These are phyloP conservation scores for Melospiza georgiana DNA, from an alignment of 2,113 vertebrate species.

Conservation along the genomic window DNA sequence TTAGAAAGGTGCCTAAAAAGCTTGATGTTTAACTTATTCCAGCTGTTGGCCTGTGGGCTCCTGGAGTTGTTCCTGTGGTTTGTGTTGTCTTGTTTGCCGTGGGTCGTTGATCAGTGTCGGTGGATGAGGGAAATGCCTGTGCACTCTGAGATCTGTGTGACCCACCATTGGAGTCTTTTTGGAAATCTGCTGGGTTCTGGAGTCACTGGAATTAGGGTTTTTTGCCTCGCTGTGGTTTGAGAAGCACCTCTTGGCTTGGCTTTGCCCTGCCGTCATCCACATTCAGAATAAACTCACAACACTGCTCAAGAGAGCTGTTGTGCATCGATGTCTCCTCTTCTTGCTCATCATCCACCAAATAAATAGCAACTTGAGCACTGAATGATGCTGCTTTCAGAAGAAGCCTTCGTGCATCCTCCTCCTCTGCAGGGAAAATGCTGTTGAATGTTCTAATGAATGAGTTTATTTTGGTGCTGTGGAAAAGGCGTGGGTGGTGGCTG, in stretches of 20 bases:
- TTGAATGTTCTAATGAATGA: neutral
- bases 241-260: neutral
- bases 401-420: neutral
- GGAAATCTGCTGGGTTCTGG: neutral
- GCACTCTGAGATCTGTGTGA: neutral
- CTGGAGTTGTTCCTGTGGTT: neutral
- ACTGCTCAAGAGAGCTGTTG: neutral
- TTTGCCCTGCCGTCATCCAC: rapidly evolving
- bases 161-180: neutral
- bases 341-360: neutral
- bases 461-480: slow-evolving; percentile 43
- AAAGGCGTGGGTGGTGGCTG: neutral
- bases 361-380: neutral
- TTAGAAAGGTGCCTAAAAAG: neutral
- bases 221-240: rapidly evolving
- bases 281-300: neutral
- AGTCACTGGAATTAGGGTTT: neutral
- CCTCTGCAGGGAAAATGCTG: neutral
- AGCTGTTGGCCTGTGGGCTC: neutral
- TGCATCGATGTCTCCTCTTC: neutral
- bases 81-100: neutral
- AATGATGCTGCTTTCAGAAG: slow-evolving; percentile 35
- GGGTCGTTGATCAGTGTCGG: neutral
- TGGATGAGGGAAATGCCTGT: neutral
- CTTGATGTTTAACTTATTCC: neutral